These are phyloP conservation scores for Kuschelorhynchus macadamiae DNA, from an alignment of 2,888 invertebrate species.

Conservation along the genomic window DNA sequence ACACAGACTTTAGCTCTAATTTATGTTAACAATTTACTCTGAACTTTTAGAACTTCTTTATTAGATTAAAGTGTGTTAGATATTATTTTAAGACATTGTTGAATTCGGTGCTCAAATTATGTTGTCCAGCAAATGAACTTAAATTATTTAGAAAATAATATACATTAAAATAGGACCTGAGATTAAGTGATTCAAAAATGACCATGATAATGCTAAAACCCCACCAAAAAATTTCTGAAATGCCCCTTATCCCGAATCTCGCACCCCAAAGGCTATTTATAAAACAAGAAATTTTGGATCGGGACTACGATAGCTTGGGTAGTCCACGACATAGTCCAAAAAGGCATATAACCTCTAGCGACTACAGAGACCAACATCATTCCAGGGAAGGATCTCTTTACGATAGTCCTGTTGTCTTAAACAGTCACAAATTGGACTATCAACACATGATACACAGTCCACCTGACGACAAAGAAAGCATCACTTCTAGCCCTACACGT, in stretches of 20 bases:
- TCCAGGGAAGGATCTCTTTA: conserved; percentile 19
- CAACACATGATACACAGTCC: not conserved
- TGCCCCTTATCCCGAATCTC: conserved; percentile 57
- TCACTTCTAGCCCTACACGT: not conserved
- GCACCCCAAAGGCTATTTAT: conserved; percentile 53
- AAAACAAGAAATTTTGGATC: conserved; percentile 55
- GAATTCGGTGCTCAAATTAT: not conserved
- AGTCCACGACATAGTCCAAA: conserved; percentile 9
- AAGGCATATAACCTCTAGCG: conserved; percentile 8
- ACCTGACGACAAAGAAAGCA: not conserved
- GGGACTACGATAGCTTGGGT: conserved; percentile 14
- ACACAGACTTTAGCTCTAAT: not conserved
- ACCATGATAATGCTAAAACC: conserved; percentile 57
- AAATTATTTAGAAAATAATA: not conserved
- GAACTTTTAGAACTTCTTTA: too few relatives aligned
- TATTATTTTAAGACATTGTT: too few relatives aligned
- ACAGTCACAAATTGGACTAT: conserved; percentile 12
- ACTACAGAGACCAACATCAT: conserved; percentile 16
- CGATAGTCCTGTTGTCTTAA: conserved; percentile 3
- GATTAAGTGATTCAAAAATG: conserved; percentile 22
- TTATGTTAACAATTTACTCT: too few relatives aligned
- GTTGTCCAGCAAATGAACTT: not conserved
- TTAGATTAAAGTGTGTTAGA: too few relatives aligned
- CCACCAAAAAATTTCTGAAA: conserved; percentile 53
- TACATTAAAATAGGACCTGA: too few relatives aligned